Evolutionary conservation across 2,888 invertebrate genomes (phyloP).

Genomic region (Meteorus cinctellus): DNA sequence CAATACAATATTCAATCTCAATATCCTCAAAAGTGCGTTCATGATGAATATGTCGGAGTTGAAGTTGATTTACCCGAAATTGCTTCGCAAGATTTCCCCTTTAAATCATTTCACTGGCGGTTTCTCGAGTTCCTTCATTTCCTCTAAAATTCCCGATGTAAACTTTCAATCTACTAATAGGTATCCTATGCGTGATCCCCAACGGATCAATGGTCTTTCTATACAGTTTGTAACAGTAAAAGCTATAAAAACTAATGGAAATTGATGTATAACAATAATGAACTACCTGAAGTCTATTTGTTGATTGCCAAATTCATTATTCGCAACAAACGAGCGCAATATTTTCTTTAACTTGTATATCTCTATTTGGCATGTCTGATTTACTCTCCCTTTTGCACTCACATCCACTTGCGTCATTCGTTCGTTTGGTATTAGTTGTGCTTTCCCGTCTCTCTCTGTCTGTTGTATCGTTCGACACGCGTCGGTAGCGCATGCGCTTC

Average conservation of each 20-base stretch:
- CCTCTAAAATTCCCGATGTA: too few relatives aligned
- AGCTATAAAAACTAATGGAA: background rate
- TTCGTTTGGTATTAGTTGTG: background rate
- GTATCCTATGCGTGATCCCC: too few relatives aligned
- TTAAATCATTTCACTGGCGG: too few relatives aligned
- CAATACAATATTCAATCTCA: too few relatives aligned
- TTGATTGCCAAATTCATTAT: conserved; percentile 36
- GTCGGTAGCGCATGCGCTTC: conserved; percentile 34
- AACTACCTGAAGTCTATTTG: background rate
- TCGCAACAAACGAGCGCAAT: conserved; percentile 13
- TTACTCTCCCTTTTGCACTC: conserved; percentile 15
- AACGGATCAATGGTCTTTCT: too few relatives aligned
- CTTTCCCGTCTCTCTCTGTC: too few relatives aligned
- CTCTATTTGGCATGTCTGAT: conserved; percentile 13
- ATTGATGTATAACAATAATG: conserved; percentile 1
- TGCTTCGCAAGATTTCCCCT: too few relatives aligned
- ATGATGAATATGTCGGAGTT: too few relatives aligned
- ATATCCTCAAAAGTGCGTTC: too few relatives aligned
- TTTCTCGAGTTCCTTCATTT: too few relatives aligned
- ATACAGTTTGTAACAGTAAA: background rate
- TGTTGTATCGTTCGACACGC: conserved; percentile 37
- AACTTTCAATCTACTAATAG: too few relatives aligned
- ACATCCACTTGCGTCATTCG: conserved; percentile 5
- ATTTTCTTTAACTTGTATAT: conserved; percentile 11
- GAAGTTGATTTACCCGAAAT: too few relatives aligned